Conservation (phyloP, 2,113 vertebrate species). For the Gasterosteus nipponicus region DNA sequence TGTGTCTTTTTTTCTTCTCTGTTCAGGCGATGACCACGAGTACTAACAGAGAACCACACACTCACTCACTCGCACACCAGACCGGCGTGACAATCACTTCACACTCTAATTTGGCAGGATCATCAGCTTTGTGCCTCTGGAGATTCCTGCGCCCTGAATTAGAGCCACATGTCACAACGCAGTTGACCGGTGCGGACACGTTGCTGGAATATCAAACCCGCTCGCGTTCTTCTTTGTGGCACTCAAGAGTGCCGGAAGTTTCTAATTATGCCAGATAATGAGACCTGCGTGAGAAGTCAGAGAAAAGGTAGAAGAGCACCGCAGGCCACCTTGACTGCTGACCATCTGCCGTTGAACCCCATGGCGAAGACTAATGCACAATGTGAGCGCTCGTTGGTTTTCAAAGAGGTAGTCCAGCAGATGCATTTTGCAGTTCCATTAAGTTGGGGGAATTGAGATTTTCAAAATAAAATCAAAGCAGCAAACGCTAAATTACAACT, state of each 20-base stretch:
- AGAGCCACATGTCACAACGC: slow-evolving; percentile 90
- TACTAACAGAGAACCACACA: not conserved
- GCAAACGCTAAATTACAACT: not conserved
- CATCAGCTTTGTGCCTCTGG: slow-evolving; percentile 89
- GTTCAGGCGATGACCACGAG: too few species aligned
- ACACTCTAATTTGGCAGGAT: slow-evolving; percentile 85
- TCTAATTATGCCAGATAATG: slow-evolving; percentile 86
- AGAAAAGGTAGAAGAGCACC: slow-evolving; percentile 73
- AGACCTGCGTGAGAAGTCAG: slow-evolving; percentile 80
- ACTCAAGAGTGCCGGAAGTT: slow-evolving; percentile 93
- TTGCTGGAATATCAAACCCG: slow-evolving; percentile 88
- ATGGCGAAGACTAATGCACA: not conserved
- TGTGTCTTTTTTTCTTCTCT: slow-evolving; percentile 4
- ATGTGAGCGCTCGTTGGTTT: not conserved
- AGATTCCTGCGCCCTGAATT: slow-evolving; percentile 93
- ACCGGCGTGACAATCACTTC: slow-evolving; percentile 83
- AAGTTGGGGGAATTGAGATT: not conserved
- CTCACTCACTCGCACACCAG: slow-evolving; percentile 35
- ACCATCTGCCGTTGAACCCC: slow-evolving; percentile 11
- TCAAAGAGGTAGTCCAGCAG: not conserved
- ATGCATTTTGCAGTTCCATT: not conserved
- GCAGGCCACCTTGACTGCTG: not conserved
- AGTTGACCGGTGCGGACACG: slow-evolving; percentile 87
- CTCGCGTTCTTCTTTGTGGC: slow-evolving; percentile 81
- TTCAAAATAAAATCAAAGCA: slow-evolving; percentile 3